phyloP scores from a whole-genome alignment of 2,113 vertebrate genomes.

The Proteles cristata region DNA sequence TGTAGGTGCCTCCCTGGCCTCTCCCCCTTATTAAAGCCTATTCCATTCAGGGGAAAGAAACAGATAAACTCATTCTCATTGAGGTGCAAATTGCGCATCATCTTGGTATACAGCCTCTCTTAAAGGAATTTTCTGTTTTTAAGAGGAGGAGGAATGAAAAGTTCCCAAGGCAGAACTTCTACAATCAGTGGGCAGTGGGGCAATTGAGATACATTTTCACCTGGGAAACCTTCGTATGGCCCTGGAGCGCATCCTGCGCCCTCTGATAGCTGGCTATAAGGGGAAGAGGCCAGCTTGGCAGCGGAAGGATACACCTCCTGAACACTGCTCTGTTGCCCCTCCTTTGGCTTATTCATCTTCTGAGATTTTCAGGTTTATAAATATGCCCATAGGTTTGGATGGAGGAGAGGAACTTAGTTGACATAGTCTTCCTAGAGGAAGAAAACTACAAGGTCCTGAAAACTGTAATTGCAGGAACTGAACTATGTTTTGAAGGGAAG shows the following conservation, averaged over 20 bases:
- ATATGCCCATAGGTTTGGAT: neutral
- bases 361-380: neutral
- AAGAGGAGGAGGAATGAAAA: neutral
- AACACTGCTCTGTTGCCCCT: neutral
- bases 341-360: neutral
- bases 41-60: neutral
- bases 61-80: conserved; percentile 27
- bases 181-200: neutral
- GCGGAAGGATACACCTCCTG: accelerated
- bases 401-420: neutral
- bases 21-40: neutral
- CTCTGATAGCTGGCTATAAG: neutral
- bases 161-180: neutral
- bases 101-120: neutral
- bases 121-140: neutral
- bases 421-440: neutral
- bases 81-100: neutral
- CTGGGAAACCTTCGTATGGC: neutral
- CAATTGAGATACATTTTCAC: neutral
- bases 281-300: neutral
- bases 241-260: neutral
- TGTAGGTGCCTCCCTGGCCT: neutral
- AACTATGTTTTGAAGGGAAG: neutral
- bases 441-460: neutral
- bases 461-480: neutral